Conservation (phyloP, 2,888 invertebrate species). For the Plagiodera versicolora region DNA sequence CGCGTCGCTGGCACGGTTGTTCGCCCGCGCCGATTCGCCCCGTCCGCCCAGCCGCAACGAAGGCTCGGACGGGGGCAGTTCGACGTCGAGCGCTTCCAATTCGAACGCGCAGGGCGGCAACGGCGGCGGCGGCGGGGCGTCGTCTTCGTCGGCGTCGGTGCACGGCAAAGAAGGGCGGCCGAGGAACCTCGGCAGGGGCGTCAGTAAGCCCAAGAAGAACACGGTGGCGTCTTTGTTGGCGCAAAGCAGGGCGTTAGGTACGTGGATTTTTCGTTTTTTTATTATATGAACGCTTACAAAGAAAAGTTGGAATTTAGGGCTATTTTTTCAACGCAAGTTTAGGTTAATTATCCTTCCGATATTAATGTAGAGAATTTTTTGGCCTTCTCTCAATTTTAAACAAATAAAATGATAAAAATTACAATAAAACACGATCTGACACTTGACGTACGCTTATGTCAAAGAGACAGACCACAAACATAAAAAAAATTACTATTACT, state of each 20-base stretch:
- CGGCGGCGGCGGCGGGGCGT: slow-evolving; percentile 31
- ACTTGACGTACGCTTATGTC: too few relatives aligned
- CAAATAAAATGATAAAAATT: too few relatives aligned
- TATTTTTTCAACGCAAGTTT: too few relatives aligned
- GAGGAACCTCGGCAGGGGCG: slow-evolving; percentile 81
- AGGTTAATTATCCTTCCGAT: too few relatives aligned
- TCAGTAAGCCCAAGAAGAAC: slow-evolving; percentile 90
- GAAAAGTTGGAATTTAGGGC: neutral
- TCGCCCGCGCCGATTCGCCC: slow-evolving; percentile 63
- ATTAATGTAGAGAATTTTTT: too few relatives aligned
- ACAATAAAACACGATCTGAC: too few relatives aligned
- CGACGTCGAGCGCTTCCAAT: slow-evolving; percentile 42
- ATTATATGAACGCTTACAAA: too few relatives aligned
- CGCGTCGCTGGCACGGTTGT: slow-evolving; percentile 60
- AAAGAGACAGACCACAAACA: too few relatives aligned
- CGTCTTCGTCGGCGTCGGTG: slow-evolving; percentile 13
- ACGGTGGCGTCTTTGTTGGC: slow-evolving; percentile 87
- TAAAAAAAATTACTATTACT: too few relatives aligned
- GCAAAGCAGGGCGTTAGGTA: slow-evolving; percentile 78
- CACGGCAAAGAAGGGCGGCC: slow-evolving; percentile 74
- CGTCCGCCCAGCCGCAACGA: slow-evolving; percentile 59
- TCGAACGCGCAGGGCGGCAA: slow-evolving; percentile 15
- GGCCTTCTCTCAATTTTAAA: too few relatives aligned
- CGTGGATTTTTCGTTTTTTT: too few relatives aligned
- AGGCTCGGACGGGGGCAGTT: slow-evolving; percentile 47